phyloP scores from a whole-genome alignment of 92 coral and sea anemone species.

The Meandrina meandrites region DNA sequence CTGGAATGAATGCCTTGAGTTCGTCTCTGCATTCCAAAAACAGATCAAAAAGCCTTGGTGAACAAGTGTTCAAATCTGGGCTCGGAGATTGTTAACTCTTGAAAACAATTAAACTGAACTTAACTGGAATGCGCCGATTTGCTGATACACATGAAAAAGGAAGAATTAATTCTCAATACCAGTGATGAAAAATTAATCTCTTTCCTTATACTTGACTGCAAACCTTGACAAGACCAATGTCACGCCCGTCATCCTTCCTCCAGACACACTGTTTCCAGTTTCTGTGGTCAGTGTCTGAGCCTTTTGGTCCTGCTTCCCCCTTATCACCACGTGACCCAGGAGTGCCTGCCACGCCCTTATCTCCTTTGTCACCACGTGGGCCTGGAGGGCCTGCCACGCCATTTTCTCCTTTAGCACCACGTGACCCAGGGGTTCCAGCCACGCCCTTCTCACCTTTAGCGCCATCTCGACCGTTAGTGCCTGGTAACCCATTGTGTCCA shows the following conservation, averaged over 20 bases:
- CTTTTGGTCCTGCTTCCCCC: not conserved
- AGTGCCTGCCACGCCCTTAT: too few relatives aligned
- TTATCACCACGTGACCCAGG: too few relatives aligned
- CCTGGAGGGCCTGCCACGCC: too few relatives aligned
- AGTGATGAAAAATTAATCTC: too few relatives aligned
- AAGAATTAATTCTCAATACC: not conserved
- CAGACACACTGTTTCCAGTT: constrained; percentile 35
- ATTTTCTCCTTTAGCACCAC: not conserved
- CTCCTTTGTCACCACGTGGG: too few relatives aligned
- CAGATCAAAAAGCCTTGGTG: too few relatives aligned
- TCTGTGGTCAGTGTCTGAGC: not conserved
- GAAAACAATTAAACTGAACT: not conserved
- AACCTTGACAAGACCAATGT: constrained; percentile 42
- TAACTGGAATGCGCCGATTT: constrained; percentile 10
- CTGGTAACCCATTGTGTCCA: too few relatives aligned
- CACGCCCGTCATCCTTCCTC: constrained; percentile 8
- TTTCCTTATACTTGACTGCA: not conserved
- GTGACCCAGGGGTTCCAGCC: not conserved
- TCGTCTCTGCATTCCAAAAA: too few relatives aligned
- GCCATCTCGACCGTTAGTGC: not conserved
- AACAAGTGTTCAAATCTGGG: too few relatives aligned
- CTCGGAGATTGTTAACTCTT: too few relatives aligned
- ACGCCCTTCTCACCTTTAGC: not conserved
- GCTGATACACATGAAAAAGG: too few relatives aligned
- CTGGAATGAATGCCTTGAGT: too few relatives aligned